A percentile compares a stretch with the other conserved stretches of the same genome.
Conservation (phyloP, 2,113 vertebrate species). For the Axis porcinus region DNA sequence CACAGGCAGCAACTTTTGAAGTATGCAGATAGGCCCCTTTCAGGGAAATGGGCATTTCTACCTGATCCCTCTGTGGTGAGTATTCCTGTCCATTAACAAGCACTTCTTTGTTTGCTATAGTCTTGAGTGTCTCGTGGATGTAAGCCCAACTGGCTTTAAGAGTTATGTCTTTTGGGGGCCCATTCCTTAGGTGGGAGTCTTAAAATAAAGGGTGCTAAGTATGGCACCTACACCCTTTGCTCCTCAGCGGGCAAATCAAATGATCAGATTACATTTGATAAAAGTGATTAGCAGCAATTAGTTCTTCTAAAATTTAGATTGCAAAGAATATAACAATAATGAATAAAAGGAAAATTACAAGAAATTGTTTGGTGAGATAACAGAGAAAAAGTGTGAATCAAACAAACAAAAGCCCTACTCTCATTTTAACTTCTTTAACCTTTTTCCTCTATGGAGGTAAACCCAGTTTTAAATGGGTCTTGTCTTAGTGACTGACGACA, state of each 20-base stretch:
- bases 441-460: conserved; percentile 18
- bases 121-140: neutral
- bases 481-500: neutral
- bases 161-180: neutral
- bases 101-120: neutral
- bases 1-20: neutral
- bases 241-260: neutral
- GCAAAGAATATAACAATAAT: neutral
- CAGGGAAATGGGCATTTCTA: neutral
- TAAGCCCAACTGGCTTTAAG: neutral
- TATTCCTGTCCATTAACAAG: neutral
- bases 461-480: conserved; percentile 4
- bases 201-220: neutral
- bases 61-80: neutral
- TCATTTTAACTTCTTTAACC: neutral
- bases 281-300: neutral
- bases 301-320: neutral
- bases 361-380: conserved; percentile 26
- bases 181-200: neutral
- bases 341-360: neutral
- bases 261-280: conserved; percentile 8
- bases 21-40: neutral
- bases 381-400: neutral
- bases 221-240: neutral
- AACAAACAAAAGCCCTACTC: neutral